A percentile compares a stretch with the other conserved stretches of the same genome.
Evolutionary conservation across 1,140 invertebrate species (phyloP).

Genomic region (Eciton burchellii): DNA sequence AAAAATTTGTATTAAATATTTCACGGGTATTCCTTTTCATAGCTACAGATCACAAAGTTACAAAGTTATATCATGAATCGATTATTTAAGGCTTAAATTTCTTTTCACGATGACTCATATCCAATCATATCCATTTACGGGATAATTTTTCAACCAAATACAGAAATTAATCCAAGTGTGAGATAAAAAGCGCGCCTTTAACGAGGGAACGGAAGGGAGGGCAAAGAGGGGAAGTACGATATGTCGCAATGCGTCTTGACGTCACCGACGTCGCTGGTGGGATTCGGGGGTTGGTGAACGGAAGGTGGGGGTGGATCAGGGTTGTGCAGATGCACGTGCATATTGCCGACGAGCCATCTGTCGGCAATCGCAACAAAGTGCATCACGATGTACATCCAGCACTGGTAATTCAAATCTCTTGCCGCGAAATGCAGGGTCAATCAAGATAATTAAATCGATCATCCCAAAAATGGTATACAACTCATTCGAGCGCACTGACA

Average conservation of each 20-base stretch:
- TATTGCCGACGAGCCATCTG: slow-evolving; percentile 73
- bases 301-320: slow-evolving; percentile 58
- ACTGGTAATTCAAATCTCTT: slow-evolving; percentile 61
- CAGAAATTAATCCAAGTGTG: slow-evolving; percentile 19
- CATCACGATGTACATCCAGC: slow-evolving; percentile 15
- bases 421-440: neutral
- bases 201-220: slow-evolving; percentile 7
- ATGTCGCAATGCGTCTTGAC: slow-evolving; percentile 85
- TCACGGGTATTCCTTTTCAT: no score
- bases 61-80: no score
- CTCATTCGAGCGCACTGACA: neutral
- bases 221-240: slow-evolving; percentile 74
- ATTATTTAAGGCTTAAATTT: no score
- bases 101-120: neutral
- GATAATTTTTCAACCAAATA: neutral
- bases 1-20: no score
- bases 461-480: neutral
- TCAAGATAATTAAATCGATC: slow-evolving; percentile 23
- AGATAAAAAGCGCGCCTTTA: slow-evolving; percentile 51
- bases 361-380: slow-evolving; percentile 50
- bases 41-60: no score
- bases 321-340: slow-evolving; percentile 66
- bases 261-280: slow-evolving; percentile 80
- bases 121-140: neutral
- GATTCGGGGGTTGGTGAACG: slow-evolving; percentile 66